Evolutionary conservation across 1,140 invertebrate genomes (phyloP).

Genomic region (Anoplolepis gracilipes): DNA sequence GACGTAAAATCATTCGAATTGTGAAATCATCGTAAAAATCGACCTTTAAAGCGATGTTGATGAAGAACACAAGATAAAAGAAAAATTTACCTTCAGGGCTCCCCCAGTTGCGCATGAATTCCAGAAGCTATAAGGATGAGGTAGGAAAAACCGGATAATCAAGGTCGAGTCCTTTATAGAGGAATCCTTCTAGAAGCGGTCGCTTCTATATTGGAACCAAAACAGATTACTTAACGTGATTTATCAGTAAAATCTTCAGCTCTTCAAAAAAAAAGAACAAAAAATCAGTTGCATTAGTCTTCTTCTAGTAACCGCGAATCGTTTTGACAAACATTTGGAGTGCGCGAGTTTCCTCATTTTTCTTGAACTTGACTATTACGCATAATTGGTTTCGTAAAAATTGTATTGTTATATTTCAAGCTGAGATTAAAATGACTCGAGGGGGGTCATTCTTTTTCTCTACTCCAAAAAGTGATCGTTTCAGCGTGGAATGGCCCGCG

Average conservation of each 20-base stretch:
- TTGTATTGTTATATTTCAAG: not conserved
- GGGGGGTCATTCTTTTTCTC: not conserved
- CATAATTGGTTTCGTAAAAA: not conserved
- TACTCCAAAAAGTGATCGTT: not conserved
- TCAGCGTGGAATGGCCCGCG: not conserved
- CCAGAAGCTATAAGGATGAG: not conserved
- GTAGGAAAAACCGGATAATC: constrained; percentile 59
- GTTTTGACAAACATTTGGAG: not conserved
- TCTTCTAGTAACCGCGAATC: not conserved
- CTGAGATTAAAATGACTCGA: not conserved
- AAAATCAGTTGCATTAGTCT: not conserved
- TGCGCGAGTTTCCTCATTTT: not conserved
- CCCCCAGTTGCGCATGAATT: not conserved
- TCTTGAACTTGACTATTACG: not conserved
- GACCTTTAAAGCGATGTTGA: not conserved
- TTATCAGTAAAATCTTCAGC: not conserved
- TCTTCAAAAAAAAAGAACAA: too few relatives aligned
- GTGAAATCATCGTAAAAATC: not conserved
- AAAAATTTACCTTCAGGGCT: not conserved
- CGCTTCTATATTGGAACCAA: not conserved
- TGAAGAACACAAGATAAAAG: not conserved
- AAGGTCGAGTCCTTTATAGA: constrained; percentile 41
- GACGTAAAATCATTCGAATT: not conserved
- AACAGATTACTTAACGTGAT: not conserved
- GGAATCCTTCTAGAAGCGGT: not conserved